A percentile compares a stretch with the other conserved stretches of the same genome.
phyloP scores from a whole-genome alignment of 2,888 invertebrate species.

The Morpho achilles region DNA sequence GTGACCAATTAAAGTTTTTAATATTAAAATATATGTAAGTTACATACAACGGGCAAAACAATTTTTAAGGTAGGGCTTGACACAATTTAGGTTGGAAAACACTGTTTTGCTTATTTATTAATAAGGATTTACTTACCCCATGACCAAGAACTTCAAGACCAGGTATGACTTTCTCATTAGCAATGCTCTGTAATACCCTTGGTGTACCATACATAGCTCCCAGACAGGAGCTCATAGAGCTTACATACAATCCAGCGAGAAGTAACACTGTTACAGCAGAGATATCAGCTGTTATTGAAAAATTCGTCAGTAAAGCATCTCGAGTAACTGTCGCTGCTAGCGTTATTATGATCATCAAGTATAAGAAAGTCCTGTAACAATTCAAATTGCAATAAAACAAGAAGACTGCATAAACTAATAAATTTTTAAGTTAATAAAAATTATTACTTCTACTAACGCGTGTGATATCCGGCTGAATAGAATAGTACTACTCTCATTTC shows the following conservation, averaged over 20 bases:
- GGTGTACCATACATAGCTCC: constrained; percentile 98
- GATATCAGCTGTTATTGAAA: constrained; percentile 95
- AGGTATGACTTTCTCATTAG: constrained; percentile 96
- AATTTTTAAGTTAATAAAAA: no score
- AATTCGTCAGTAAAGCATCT: constrained; percentile 84
- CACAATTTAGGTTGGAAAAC: no score
- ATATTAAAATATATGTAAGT: no score
- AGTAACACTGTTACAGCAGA: constrained; percentile 90
- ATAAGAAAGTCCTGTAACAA: constrained; percentile 86
- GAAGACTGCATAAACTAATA: no score
- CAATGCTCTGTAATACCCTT: constrained; percentile 95
- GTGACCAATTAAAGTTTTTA: no score
- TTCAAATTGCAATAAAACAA: no score
- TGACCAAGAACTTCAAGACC: constrained; percentile 90
- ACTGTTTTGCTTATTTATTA: no score
- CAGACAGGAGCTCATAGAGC: constrained; percentile 96
- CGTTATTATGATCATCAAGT: constrained; percentile 93
- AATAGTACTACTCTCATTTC: no score
- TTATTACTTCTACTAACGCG: no score
- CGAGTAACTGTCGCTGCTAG: constrained; percentile 93
- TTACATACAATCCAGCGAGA: constrained; percentile 95
- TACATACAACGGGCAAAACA: no score
- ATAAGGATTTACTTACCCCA: constrained; percentile 83
- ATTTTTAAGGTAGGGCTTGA: no score
- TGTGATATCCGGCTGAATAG: no score